These are phyloP conservation scores for Ditylenchus dipsaci DNA, from an alignment of 1,140 invertebrate genomes.

Conservation along the genomic window DNA sequence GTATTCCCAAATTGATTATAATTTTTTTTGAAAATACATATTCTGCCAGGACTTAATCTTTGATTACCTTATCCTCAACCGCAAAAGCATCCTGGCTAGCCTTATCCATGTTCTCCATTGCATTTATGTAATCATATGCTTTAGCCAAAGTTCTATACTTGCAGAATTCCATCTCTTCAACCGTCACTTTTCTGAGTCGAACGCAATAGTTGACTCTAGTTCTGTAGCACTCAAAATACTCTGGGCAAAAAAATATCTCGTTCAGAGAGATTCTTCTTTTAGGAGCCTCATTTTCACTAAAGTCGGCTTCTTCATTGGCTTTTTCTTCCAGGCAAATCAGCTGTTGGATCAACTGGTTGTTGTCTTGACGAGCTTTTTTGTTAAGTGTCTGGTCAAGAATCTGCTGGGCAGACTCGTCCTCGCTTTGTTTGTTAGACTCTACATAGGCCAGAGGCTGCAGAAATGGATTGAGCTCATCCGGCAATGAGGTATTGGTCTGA, in stretches of 20 bases:
- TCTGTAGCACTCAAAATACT: conserved; percentile 32
- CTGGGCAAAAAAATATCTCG: conserved; percentile 26
- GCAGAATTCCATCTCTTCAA: conserved; percentile 46
- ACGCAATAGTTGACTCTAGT: conserved; percentile 44
- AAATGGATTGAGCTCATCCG: too few relatives aligned
- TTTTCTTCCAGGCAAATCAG: conserved; percentile 13
- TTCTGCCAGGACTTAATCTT: too few relatives aligned
- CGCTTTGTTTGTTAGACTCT: not conserved
- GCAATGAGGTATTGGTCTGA: too few relatives aligned
- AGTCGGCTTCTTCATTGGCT: conserved; percentile 33
- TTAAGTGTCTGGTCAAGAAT: not conserved
- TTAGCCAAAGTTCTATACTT: conserved; percentile 46
- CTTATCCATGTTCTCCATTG: conserved; percentile 28
- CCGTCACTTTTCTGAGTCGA: conserved; percentile 38
- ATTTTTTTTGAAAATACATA: too few relatives aligned
- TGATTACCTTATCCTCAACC: conserved; percentile 31
- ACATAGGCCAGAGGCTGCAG: not conserved
- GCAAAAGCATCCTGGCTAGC: not conserved
- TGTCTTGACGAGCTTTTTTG: conserved; percentile 12
- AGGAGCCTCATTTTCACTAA: conserved; percentile 35
- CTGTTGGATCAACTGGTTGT: conserved; percentile 5
- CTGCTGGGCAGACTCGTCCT: not conserved
- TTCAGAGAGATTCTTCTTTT: conserved; percentile 25
- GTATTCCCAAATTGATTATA: too few relatives aligned
- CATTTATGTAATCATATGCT: conserved; percentile 28